phyloP scores from a whole-genome alignment of 2,888 invertebrate genomes.

The Chymomyza procnemis region DNA sequence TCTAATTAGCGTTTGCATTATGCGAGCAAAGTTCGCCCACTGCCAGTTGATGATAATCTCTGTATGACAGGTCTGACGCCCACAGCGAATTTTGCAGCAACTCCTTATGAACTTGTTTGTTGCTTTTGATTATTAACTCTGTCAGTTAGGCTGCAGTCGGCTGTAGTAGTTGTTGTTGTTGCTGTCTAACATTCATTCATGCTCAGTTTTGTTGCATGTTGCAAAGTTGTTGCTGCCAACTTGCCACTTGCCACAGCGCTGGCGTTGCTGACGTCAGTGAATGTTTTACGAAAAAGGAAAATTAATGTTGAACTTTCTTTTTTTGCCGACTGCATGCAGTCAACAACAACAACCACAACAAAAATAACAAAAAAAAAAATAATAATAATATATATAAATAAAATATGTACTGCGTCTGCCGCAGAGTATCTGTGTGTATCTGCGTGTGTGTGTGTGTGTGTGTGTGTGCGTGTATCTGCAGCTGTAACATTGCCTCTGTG shows the following conservation, averaged over 20 bases:
- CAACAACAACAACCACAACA: constrained; percentile 32
- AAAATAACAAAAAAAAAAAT: constrained; percentile 9
- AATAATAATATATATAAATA: constrained; percentile 48
- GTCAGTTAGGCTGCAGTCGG: constrained; percentile 53
- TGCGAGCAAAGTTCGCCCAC: constrained; percentile 2
- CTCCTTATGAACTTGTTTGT: not conserved
- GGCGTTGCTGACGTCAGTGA: constrained; percentile 48
- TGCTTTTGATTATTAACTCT: not conserved
- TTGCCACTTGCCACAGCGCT: not conserved
- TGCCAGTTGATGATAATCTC: too few species aligned
- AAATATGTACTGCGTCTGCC: constrained; percentile 49
- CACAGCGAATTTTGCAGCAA: not conserved
- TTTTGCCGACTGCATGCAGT: constrained; percentile 44
- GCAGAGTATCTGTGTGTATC: too few species aligned
- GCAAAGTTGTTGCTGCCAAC: constrained; percentile 47
- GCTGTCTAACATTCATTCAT: constrained; percentile 46
- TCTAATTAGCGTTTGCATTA: constrained; percentile 3
- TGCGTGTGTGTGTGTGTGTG: constrained; percentile 8
- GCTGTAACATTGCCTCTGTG: not conserved
- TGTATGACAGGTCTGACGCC: not conserved
- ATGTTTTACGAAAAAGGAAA: constrained; percentile 66
- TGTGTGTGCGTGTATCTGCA: constrained; percentile 15
- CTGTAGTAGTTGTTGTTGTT: constrained; percentile 20
- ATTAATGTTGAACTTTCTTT: constrained; percentile 68
- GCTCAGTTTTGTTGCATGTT: constrained; percentile 60